phyloP scores from a whole-genome alignment of 2,113 vertebrate genomes.

The Eudyptes chrysolophus region DNA sequence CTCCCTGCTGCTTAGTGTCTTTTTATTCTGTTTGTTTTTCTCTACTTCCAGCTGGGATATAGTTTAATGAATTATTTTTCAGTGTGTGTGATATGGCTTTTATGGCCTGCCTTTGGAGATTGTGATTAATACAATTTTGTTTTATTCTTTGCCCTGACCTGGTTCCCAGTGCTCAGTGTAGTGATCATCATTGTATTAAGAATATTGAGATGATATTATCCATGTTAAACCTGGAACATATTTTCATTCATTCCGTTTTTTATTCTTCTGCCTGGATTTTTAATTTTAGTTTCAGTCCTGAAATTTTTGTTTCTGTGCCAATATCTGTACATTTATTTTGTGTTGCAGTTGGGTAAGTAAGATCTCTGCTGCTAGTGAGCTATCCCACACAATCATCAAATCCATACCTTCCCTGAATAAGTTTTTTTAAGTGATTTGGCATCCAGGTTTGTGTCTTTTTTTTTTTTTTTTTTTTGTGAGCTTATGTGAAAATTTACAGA shows the following conservation, averaged over 20 bases:
- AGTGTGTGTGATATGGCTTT: slow-evolving; percentile 70
- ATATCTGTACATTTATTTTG: slow-evolving; percentile 64
- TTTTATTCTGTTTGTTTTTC: slow-evolving; percentile 69
- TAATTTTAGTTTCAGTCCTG: slow-evolving; percentile 47
- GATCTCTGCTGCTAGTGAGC: slow-evolving; percentile 29
- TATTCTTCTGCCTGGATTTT: slow-evolving; percentile 17
- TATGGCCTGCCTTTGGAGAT: slow-evolving; percentile 72
- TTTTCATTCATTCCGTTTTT: slow-evolving; percentile 36
- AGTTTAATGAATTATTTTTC: slow-evolving; percentile 78
- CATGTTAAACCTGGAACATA: background rate
- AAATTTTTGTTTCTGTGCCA: slow-evolving; percentile 44
- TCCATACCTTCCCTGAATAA: background rate
- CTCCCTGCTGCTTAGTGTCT: slow-evolving; percentile 72
- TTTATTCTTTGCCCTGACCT: slow-evolving; percentile 48
- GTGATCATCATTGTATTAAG: background rate
- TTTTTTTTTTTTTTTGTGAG: background rate
- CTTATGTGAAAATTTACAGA: background rate
- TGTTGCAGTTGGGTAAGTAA: slow-evolving; percentile 43
- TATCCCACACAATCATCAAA: slow-evolving; percentile 38
- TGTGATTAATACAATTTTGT: slow-evolving; percentile 64
- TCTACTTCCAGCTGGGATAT: slow-evolving; percentile 71
- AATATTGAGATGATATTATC: slow-evolving; percentile 1
- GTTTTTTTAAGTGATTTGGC: slow-evolving; percentile 15
- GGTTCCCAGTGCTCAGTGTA: slow-evolving; percentile 3
- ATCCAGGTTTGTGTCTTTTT: background rate